Evolutionary conservation across 2,113 vertebrate genomes (phyloP).

Genomic region (Dasypus novemcinctus): DNA sequence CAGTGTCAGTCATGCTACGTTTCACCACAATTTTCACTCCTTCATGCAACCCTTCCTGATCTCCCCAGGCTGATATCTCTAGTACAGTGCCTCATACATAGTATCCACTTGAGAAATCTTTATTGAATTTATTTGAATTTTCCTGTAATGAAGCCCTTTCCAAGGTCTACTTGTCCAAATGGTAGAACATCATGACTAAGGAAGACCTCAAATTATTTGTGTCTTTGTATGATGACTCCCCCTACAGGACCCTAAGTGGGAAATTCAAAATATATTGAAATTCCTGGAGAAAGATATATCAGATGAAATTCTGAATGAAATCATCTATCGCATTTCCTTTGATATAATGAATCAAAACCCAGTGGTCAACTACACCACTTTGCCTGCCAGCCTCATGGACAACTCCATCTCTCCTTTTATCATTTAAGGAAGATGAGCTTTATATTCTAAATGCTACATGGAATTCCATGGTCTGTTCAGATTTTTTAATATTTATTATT

Average conservation of each 20-base stretch:
- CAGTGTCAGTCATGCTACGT: too few species aligned
- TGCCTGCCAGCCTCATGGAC: conserved; percentile 51
- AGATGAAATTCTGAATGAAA: conserved; percentile 71
- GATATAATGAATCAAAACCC: conserved; percentile 87
- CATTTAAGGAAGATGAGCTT: conserved; percentile 71
- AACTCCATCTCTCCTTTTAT: conserved; percentile 79
- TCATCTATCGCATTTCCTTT: conserved; percentile 82
- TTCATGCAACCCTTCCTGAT: too few species aligned
- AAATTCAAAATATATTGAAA: conserved; percentile 82
- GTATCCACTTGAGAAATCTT: not conserved
- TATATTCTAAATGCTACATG: not conserved
- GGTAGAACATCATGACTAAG: not conserved
- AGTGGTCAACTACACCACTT: conserved; percentile 82
- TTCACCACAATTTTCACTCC: too few species aligned
- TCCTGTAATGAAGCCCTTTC: not conserved
- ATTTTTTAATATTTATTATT: not conserved
- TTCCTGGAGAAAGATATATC: conserved; percentile 84
- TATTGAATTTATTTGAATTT: not conserved
- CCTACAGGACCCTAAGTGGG: conserved; percentile 78
- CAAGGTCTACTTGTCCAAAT: not conserved
- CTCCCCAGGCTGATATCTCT: not conserved
- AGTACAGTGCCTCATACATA: not conserved
- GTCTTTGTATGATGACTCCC: not conserved
- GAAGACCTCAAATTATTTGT: not conserved
- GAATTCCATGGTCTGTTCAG: not conserved